Base-by-base conservation (phyloP, 2,113 vertebrate genomes). In the Microtus richardsoni region DNA sequence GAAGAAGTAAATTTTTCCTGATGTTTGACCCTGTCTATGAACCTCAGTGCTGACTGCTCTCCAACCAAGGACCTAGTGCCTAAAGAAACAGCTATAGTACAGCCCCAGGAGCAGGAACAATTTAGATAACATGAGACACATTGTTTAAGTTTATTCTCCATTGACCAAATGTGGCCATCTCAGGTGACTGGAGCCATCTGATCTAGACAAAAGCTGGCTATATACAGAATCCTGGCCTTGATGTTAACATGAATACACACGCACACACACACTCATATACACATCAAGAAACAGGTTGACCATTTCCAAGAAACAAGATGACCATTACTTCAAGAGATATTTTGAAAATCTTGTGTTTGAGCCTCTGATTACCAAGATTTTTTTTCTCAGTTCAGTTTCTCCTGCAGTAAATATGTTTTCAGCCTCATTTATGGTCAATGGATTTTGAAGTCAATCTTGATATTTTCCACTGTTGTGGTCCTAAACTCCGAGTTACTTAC, bases 391-490 rank as follows among this genome's bases (percentile, higher is more conserved):
- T 86, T 85, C 19, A 62, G 36, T 36, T 39, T 84, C 64, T 91
- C 41, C 58, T 60, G 10, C 3, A 77, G 26, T 47, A 77, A 47
- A 54, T 70, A 54, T 44, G 16, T 86, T n/a, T 77, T 12, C 9
- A 10, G 11, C 41, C 60, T 21, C 62, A 77, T 93, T 94, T 24
- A 47, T 83, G 58, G 66, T 88, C 77, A n/a, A 4, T 91, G 39
- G 60, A 49, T 75, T 80, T 91, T 80, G n/a, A 47, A 96, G 78
- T 96, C 73, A 86, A 26, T 77, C 73, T 71, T 94, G 88, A 49
- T 96, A 33, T 85, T 92, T 96, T 95, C 88, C 74, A 12, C 60
- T 86, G 22, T 49, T 92, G 33, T 1, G 19, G 52, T 41, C 93
- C 52, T 93, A 64, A 78, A 88, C 30, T 36, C n/a, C 30, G 52